Evolutionary conservation across 2,888 invertebrate genomes (phyloP), one percentile per base, ranked within the genome.

Genomic region (Frankliniella intonsa): DNA sequence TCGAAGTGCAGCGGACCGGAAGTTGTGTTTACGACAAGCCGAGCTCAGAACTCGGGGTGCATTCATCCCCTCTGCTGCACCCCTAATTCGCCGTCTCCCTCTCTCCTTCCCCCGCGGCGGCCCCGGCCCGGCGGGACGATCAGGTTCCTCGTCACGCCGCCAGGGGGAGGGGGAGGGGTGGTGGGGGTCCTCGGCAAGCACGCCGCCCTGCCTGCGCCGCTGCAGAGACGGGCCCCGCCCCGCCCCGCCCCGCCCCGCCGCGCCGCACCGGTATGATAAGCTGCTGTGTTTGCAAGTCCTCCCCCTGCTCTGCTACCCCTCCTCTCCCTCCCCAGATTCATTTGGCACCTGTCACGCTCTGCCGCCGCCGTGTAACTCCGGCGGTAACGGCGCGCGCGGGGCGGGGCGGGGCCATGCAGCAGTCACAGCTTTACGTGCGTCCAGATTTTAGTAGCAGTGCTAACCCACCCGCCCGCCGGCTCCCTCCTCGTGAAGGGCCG

Each of bases 21-120:
- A 76, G 69, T 76, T 76, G 69, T 76, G 69, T 76, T 76, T 76
- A 76, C 69, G 69, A 76, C 69, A 25, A 38, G 38, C 38, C 38
- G 38, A 38, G 38, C 22, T 76, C 69, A 76, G 69, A 25, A 76
- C 25, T 76, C 80, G 27, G 25, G 19, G 65, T 82, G 22, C 82
- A 50, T 82, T 80, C 81, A 79, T 25, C 80, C 17, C 62, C 17
- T n/a, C 17, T 7, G n/a, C 14, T 19, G 38, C 38, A 38, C 38
- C 38, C 38, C 38, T 38, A 38, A 38, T 38, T 38, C 38, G 38
- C 38, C 25, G 65, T 50, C 25, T 81, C 50, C 81, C 81, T 38
- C 38, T 2, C 81, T 51, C 38, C 19, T 14, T 69, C 80, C 65
- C 50, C 49, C 55, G 55, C 19, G 19, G 11, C 14, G 9, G 55